Evolutionary conservation across 2,888 invertebrate species (phyloP), one percentile per base, ranked within the genome.

Genomic region (Scaptomyza caliginosa): DNA sequence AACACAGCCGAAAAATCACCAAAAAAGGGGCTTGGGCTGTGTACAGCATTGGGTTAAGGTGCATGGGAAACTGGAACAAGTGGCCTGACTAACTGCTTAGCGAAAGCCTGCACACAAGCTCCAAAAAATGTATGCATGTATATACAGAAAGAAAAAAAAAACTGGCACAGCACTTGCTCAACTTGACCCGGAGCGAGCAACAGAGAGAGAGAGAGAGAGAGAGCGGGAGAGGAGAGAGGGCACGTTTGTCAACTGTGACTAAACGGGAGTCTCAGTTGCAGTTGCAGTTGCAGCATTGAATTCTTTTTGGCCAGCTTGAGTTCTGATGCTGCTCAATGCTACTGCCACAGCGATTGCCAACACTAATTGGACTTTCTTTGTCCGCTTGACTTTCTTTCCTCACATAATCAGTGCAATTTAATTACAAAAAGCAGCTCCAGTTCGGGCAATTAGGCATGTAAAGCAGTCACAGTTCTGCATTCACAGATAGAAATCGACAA

Each of bases 1-100:
- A n/a, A 13, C 5, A 1, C n/a, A 13, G 6, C 6, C 56, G 58
- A 67, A 62, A 74, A 70, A 19, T 19, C 8, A 66, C 68, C 73
- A 66, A 74, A 76, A 82, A 85, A 34, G 77, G 77, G 77, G 72
- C 68, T 55, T 56, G 52, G 28, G 54, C 50, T 56, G 30, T 30
- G 32, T 32, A 13, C 34, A 32, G 52, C 78, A 62, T 67, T 79
- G 83, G 83, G 83, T 83, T 83, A 83, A 84, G 83, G 83, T 83
- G 83, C 83, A 83, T 83, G 83, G 72, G 81, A 83, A 83, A 83
- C 86, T 86, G 83, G 86, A 83, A 83, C 86, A 83, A 83, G 86
- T 86, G 82, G 77, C 76, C 34, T 34, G 34, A 34, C 34, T 34
- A 16, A 34, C 34, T 16, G 16, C 16, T 16, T 54, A 79, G 70